phyloP scores from a whole-genome alignment of 1,140 invertebrate genomes.

The Rhyacophila brunnea region DNA sequence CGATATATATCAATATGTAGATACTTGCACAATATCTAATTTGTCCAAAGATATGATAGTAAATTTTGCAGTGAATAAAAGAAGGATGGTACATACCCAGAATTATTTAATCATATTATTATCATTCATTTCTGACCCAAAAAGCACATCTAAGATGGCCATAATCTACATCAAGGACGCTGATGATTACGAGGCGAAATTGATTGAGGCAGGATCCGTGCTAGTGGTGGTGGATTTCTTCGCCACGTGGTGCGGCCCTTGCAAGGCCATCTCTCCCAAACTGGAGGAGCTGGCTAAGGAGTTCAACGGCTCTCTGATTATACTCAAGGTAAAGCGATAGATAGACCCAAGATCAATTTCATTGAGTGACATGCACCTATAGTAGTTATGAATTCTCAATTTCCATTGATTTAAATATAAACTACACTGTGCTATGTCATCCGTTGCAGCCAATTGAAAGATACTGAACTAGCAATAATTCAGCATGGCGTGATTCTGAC shows the following conservation, averaged over 20 bases:
- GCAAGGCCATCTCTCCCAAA: slow-evolving; percentile 86
- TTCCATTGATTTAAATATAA: neutral
- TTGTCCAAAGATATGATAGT: neutral
- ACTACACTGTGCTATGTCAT: neutral
- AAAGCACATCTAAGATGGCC: neutral
- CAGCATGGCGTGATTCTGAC: no score
- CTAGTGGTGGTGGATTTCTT: slow-evolving; percentile 89
- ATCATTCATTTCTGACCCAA: neutral
- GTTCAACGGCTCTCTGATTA: slow-evolving; percentile 53
- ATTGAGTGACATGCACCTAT: neutral
- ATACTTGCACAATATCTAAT: neutral
- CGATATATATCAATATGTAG: neutral
- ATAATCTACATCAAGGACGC: slow-evolving; percentile 49
- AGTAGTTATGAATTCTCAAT: neutral
- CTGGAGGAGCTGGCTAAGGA: slow-evolving; percentile 64
- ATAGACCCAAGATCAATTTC: neutral
- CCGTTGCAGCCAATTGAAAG: no score
- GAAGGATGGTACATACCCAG: neutral
- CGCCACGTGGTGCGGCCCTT: slow-evolving; percentile 87
- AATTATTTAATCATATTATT: neutral
- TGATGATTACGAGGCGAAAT: slow-evolving; percentile 67
- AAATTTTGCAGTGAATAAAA: neutral
- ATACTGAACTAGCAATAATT: no score
- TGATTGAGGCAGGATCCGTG: slow-evolving; percentile 76
- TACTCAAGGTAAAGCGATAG: slow-evolving; percentile 54